Conservation (phyloP, 2,888 invertebrate species). For the Nomada ruficornis region DNA sequence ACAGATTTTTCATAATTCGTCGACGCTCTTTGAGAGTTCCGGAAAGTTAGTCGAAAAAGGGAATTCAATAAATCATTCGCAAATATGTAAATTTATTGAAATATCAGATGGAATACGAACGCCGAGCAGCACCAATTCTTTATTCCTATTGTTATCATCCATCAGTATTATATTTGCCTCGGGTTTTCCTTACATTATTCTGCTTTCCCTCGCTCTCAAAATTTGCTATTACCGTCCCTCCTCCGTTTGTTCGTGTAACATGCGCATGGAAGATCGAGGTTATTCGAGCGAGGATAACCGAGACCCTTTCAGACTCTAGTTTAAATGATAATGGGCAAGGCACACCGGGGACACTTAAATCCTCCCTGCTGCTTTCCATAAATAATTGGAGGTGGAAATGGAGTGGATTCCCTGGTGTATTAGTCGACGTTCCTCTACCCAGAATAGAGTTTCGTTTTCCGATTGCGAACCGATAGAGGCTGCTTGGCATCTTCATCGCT, state of each 20-base stretch:
- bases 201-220: background rate
- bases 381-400: slow-evolving; percentile 70
- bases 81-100: no score
- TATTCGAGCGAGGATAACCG: slow-evolving; percentile 56
- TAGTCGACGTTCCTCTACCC: slow-evolving; percentile 28
- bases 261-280: slow-evolving; percentile 44
- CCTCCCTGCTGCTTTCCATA: slow-evolving; percentile 70
- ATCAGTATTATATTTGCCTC: no score
- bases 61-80: no score
- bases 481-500: slow-evolving; percentile 40
- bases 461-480: slow-evolving; percentile 27
- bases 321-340: slow-evolving; percentile 71
- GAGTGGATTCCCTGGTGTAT: slow-evolving; percentile 66
- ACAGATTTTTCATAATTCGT: no score
- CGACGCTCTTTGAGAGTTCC: no score
- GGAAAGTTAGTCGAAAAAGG: no score
- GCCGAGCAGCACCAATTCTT: no score
- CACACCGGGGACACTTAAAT: slow-evolving; percentile 69
- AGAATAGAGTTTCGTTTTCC: slow-evolving; percentile 42
- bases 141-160: no score
- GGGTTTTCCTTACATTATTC: background rate
- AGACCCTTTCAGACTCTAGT: slow-evolving; percentile 62
- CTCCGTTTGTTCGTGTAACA: background rate
- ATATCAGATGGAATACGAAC: no score
- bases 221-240: background rate